phyloP scores from a whole-genome alignment of 2,797 vertebrate species.

The Sebastes hubbsi region DNA sequence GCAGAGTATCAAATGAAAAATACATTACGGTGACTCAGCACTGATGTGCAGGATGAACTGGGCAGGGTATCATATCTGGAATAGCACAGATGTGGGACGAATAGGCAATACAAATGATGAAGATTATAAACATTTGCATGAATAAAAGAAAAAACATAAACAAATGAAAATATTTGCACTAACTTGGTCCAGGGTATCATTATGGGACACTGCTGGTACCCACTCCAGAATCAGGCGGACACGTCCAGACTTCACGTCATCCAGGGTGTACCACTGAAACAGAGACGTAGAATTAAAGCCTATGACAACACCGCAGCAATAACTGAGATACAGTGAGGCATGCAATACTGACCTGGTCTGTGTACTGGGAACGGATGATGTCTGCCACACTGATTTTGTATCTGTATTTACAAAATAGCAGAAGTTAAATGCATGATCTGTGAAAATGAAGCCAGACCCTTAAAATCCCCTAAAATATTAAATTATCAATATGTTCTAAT shows the following conservation, averaged over 20 bases:
- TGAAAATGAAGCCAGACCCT: background rate
- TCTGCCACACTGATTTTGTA: conserved; percentile 81
- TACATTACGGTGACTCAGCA: conserved; percentile 49
- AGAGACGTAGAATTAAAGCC: conserved; percentile 3
- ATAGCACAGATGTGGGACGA: background rate
- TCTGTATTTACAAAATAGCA: conserved; percentile 63
- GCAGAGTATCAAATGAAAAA: conserved; percentile 31
- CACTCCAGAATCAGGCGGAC: conserved; percentile 89
- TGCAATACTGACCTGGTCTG: conserved; percentile 82
- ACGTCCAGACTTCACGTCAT: conserved; percentile 87
- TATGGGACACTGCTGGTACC: conserved; percentile 75
- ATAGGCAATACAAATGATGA: background rate
- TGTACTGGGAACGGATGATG: conserved; percentile 81
- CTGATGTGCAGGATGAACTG: background rate
- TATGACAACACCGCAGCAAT: background rate
- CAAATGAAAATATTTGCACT: conserved; percentile 3
- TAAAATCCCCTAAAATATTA: background rate
- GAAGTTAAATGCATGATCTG: background rate
- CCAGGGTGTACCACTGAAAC: conserved; percentile 88
- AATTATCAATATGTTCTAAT: background rate
- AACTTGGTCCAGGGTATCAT: conserved; percentile 84
- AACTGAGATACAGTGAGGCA: background rate
- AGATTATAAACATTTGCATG: background rate
- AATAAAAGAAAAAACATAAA: background rate
- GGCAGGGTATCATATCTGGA: background rate